These are phyloP conservation scores for Phyllopteryx taeniolatus DNA, from an alignment of 2,113 vertebrate species.

Conservation along the genomic window DNA sequence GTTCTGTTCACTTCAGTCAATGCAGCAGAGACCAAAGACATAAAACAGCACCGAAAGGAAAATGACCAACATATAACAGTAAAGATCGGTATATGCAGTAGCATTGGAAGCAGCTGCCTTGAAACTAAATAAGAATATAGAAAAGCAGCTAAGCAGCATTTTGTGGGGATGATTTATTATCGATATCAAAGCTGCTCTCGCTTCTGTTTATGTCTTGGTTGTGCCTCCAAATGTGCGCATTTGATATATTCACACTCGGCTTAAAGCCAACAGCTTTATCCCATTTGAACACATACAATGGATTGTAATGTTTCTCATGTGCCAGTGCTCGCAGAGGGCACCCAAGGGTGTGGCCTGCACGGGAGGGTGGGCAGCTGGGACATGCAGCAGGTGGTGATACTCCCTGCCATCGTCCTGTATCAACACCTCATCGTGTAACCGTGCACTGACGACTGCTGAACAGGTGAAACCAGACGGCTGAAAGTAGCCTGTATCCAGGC, in stretches of 20 bases:
- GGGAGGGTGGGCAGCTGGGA: slow-evolving; percentile 56
- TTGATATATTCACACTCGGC: slow-evolving; percentile 1
- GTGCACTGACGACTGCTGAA: slow-evolving; percentile 52
- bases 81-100: too few species aligned
- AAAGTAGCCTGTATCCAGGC: slow-evolving; percentile 11
- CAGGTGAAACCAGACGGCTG: slow-evolving; percentile 52
- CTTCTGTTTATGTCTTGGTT: not conserved
- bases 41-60: too few species aligned
- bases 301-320: not conserved
- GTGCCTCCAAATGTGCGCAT: not conserved
- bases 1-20: too few species aligned
- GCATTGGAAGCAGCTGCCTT: too few species aligned
- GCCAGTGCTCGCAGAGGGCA: slow-evolving; percentile 15
- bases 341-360: slow-evolving; percentile 45
- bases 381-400: slow-evolving; percentile 63
- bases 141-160: too few species aligned
- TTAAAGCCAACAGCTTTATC: slow-evolving; percentile 8
- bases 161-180: too few species aligned
- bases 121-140: too few species aligned
- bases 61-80: too few species aligned
- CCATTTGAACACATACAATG: slow-evolving; percentile 12
- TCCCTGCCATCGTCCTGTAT: slow-evolving; percentile 46
- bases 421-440: slow-evolving; percentile 51
- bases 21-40: too few species aligned
- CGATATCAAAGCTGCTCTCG: too few species aligned